phyloP scores from a whole-genome alignment of 2,113 vertebrate species.

The Merops nubicus region DNA sequence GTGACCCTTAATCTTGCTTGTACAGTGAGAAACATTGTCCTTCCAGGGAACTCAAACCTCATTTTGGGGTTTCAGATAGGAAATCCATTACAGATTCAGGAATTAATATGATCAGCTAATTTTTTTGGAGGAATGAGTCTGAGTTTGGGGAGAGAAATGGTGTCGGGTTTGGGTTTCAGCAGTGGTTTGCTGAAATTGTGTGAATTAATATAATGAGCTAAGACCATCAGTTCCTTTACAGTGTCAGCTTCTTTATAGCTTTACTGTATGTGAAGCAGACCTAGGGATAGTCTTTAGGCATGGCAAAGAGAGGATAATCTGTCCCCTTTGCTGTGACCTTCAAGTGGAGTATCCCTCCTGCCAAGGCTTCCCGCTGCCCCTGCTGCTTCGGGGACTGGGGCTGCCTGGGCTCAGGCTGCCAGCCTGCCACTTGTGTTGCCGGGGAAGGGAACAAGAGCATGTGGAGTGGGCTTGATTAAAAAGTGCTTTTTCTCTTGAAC shows the following conservation, averaged over 20 bases:
- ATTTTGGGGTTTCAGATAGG: background rate
- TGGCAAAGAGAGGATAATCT: background rate
- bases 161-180: background rate
- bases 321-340: background rate
- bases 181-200: accelerated
- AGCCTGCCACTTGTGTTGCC: background rate
- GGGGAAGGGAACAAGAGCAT: background rate
- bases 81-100: background rate
- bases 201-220: background rate
- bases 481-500: slow-evolving; percentile 23
- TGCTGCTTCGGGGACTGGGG: background rate
- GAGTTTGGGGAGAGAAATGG: background rate
- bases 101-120: background rate
- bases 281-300: background rate
- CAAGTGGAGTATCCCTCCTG: background rate
- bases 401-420: background rate
- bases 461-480: background rate
- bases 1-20: background rate
- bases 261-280: accelerated
- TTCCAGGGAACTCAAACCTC: background rate
- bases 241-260: background rate
- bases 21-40: accelerated
- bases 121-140: background rate
- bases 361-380: background rate
- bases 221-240: background rate